Conservation (phyloP, 2,888 invertebrate genomes). For the Stenchaetothrips biformis region DNA sequence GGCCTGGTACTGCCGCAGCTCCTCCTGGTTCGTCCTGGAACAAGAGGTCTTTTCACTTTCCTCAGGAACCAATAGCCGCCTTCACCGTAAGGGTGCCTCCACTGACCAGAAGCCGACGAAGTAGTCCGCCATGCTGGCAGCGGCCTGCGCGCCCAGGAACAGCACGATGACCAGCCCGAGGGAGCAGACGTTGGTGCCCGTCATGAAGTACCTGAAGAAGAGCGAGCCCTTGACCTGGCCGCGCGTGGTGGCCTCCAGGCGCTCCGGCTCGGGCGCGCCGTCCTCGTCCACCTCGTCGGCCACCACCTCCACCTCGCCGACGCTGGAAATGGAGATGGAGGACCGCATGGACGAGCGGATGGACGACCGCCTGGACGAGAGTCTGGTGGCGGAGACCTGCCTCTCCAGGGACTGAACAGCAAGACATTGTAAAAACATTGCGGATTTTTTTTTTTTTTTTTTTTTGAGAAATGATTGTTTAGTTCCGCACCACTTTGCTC, state of each 20-base stretch:
- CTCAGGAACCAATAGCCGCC: neutral
- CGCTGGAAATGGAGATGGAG: neutral
- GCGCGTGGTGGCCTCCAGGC: constrained; percentile 25
- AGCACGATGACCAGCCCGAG: constrained; percentile 39
- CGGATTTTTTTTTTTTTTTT: neutral
- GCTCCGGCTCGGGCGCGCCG: neutral
- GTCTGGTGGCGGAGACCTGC: neutral
- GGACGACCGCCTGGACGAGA: neutral
- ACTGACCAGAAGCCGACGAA: constrained; percentile 45
- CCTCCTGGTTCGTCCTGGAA: constrained; percentile 11
- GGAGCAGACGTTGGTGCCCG: constrained; percentile 23
- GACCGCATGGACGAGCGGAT: neutral
- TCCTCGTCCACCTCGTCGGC: neutral
- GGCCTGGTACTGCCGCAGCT: neutral
- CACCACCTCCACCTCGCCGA: neutral
- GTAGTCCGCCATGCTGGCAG: constrained; percentile 45
- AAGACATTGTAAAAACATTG: neutral
- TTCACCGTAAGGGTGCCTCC: neutral
- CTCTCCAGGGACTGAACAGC: neutral
- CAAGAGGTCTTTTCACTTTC: neutral
- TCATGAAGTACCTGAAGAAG: constrained; percentile 27
- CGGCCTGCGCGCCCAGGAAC: constrained; percentile 52
- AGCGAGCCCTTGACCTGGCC: constrained; percentile 28
- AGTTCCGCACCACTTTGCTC: neutral
- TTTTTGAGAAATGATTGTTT: neutral